phyloP scores from a whole-genome alignment of 2,113 vertebrate species.

The Menura novaehollandiae region DNA sequence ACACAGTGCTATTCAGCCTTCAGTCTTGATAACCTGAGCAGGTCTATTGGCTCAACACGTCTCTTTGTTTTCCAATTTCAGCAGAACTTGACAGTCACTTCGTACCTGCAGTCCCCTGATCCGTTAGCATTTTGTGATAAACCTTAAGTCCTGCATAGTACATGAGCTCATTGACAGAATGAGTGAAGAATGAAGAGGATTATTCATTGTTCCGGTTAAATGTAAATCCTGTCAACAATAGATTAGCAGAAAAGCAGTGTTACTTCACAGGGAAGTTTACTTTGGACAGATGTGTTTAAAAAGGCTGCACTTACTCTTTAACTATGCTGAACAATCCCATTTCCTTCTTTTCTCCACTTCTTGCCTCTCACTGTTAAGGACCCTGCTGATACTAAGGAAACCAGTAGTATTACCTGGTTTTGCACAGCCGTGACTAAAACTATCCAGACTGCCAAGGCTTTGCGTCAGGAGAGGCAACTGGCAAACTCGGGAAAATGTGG shows the following conservation, averaged over 20 bases:
- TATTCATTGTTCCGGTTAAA: background rate
- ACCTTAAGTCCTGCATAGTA: background rate
- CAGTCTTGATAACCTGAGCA: background rate
- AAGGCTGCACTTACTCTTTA: background rate
- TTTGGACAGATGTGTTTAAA: background rate
- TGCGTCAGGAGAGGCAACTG: background rate
- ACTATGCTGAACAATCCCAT: background rate
- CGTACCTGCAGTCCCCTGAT: background rate
- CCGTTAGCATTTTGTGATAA: background rate
- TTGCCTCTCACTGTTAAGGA: background rate
- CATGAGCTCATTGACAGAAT: background rate
- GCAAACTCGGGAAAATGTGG: background rate
- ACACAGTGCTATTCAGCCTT: background rate
- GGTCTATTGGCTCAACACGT: background rate
- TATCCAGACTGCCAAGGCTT: background rate
- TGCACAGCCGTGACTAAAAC: background rate
- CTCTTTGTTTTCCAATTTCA: background rate
- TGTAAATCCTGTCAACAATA: slow-evolving; percentile 4
- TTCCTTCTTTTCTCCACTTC: background rate
- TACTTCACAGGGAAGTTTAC: background rate
- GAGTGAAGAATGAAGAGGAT: background rate
- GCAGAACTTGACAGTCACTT: background rate
- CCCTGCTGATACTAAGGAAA: background rate
- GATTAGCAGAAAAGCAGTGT: background rate
- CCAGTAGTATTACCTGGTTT: background rate